Conservation (phyloP, 1,140 invertebrate genomes). For the Eubasilissa regina region DNA sequence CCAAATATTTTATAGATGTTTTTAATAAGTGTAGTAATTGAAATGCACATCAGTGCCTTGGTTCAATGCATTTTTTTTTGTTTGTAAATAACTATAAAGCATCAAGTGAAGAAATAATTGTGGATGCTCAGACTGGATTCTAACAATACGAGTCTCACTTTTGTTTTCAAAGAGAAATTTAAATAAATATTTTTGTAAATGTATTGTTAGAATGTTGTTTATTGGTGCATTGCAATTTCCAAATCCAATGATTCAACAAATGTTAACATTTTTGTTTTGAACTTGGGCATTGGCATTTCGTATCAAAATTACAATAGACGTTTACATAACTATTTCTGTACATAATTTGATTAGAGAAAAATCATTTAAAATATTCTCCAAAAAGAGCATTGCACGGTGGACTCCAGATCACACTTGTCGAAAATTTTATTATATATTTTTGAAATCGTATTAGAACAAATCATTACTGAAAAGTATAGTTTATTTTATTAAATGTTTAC, state of each 20-base stretch:
- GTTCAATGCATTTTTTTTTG: conserved; percentile 28
- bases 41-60: conserved; percentile 43
- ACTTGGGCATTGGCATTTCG: conserved; percentile 40
- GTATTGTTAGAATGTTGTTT: background rate
- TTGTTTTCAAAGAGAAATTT: conserved; percentile 13
- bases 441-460: background rate
- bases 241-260: background rate
- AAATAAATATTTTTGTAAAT: conserved; percentile 18
- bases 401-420: conserved; percentile 4
- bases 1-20: no score
- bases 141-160: background rate
- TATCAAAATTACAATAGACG: conserved; percentile 6
- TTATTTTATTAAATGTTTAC: background rate
- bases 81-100: conserved; percentile 7
- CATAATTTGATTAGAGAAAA: no score
- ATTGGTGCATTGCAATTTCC: background rate
- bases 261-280: conserved; percentile 18
- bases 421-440: background rate
- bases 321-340: background rate
- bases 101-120: background rate
- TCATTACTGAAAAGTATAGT: background rate
- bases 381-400: conserved; percentile 8
- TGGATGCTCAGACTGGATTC: background rate
- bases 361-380: background rate
- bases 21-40: background rate